Percentiles rank a stretch among this genome's conserved stretches.
Conservation (phyloP, 1,140 invertebrate species). For the Drosophila nasuta region DNA sequence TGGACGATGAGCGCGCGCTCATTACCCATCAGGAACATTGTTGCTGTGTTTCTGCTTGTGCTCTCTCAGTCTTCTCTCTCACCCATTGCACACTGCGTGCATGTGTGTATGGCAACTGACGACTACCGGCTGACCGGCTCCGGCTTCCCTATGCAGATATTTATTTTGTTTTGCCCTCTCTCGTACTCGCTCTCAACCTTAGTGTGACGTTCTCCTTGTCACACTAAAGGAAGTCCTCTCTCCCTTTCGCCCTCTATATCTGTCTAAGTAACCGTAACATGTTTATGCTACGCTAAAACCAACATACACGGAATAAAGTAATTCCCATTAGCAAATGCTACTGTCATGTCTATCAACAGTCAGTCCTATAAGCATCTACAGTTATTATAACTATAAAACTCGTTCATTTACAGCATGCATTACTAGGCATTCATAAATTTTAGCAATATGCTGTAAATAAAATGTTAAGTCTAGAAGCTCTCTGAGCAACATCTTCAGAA, state of each 20-base stretch:
- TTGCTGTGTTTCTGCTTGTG: constrained; percentile 24
- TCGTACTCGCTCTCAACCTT: neutral
- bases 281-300: constrained; percentile 49
- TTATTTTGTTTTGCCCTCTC: constrained; percentile 34
- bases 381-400: constrained; percentile 42
- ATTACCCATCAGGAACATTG: constrained; percentile 48
- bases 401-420: constrained; percentile 40
- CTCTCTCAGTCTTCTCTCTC: constrained; percentile 17
- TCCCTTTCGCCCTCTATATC: neutral
- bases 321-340: constrained; percentile 50
- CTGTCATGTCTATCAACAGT: constrained; percentile 33
- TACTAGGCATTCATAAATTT: constrained; percentile 48
- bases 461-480: constrained; percentile 27
- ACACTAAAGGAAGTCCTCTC: constrained; percentile 20
- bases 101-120: neutral
- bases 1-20: constrained; percentile 25
- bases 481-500: constrained; percentile 16
- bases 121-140: constrained; percentile 50
- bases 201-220: constrained; percentile 18
- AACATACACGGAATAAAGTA: constrained; percentile 30
- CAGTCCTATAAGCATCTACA: constrained; percentile 33
- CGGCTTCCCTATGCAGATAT: constrained; percentile 51
- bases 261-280: constrained; percentile 42
- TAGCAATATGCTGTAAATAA: constrained; percentile 2
- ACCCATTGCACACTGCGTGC: neutral